A percentile compares a stretch with the other conserved stretches of the same genome.
phyloP scores from a whole-genome alignment of 2,797 vertebrate species.

The Aeoliscus strigatus region DNA sequence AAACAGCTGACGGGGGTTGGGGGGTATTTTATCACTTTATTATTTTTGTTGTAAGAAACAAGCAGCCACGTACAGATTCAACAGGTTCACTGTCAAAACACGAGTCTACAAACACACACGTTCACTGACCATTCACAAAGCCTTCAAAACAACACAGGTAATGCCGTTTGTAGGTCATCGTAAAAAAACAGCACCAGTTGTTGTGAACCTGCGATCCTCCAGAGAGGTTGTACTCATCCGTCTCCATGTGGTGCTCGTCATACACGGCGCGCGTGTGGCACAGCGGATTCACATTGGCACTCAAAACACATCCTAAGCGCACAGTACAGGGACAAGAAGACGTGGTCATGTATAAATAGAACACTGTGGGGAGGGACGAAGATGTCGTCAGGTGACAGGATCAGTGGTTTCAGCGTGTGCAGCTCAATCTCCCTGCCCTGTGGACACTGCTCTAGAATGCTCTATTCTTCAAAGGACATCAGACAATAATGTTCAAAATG shows the following conservation, averaged over 20 bases:
- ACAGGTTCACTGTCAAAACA: slow-evolving; percentile 67
- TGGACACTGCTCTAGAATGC: slow-evolving; percentile 30
- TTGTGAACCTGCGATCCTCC: slow-evolving; percentile 48
- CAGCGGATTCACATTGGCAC: slow-evolving; percentile 67
- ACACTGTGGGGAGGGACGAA: slow-evolving; percentile 61
- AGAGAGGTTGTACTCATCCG: slow-evolving; percentile 25
- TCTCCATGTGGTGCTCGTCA: slow-evolving; percentile 54
- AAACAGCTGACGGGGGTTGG: neutral
- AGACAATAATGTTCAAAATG: slow-evolving; percentile 4
- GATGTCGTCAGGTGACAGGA: slow-evolving; percentile 33
- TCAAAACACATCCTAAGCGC: slow-evolving; percentile 54
- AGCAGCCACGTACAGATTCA: slow-evolving; percentile 70
- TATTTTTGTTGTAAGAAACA: slow-evolving; percentile 72
- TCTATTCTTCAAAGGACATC: slow-evolving; percentile 2
- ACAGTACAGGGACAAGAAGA: slow-evolving; percentile 50
- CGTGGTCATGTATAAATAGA: slow-evolving; percentile 57
- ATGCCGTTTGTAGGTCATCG: slow-evolving; percentile 36
- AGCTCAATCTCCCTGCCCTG: slow-evolving; percentile 64
- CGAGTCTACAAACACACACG: slow-evolving; percentile 65
- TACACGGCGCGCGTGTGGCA: slow-evolving; percentile 53
- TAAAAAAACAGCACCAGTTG: slow-evolving; percentile 71
- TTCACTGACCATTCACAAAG: slow-evolving; percentile 67
- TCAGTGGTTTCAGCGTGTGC: slow-evolving; percentile 50
- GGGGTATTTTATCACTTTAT: slow-evolving; percentile 33
- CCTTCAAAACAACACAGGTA: slow-evolving; percentile 64